Percentiles rank a stretch among this genome's conserved stretches.
Conservation (phyloP, 1,140 invertebrate species). For the Tetragnatha versicolor region DNA sequence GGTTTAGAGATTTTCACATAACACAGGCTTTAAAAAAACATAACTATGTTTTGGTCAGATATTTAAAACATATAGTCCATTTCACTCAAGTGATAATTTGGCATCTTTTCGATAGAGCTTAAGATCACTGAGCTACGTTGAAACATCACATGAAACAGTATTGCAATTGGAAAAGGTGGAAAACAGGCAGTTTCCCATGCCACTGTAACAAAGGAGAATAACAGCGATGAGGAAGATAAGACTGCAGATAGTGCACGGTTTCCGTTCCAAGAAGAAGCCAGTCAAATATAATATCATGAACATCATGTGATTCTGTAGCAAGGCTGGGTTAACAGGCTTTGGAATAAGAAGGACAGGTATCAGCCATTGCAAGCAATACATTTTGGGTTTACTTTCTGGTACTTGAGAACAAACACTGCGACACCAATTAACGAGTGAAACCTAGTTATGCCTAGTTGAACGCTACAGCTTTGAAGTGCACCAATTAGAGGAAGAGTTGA, state of each 20-base stretch:
- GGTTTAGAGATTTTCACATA: too few species aligned
- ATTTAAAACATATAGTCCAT: too few species aligned
- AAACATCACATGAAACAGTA: slow-evolving; percentile 71
- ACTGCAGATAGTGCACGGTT: slow-evolving; percentile 95
- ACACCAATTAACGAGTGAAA: too few species aligned
- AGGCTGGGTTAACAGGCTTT: slow-evolving; percentile 92
- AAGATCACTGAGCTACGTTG: slow-evolving; percentile 9
- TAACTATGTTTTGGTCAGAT: too few species aligned
- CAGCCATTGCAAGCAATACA: slow-evolving; percentile 99
- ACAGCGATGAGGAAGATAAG: slow-evolving; percentile 91
- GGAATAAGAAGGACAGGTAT: slow-evolving; percentile 96
- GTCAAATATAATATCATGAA: slow-evolving; percentile 93
- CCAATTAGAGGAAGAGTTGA: too few species aligned
- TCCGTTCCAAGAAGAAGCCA: slow-evolving; percentile 92
- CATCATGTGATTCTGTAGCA: slow-evolving; percentile 95
- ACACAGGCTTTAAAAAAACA: too few species aligned
- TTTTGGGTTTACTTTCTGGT: slow-evolving; percentile 62
- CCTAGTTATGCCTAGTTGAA: too few species aligned
- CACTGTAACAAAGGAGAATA: slow-evolving; percentile 94
- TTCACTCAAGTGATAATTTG: too few species aligned
- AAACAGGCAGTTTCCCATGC: slow-evolving; percentile 91
- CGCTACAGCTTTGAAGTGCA: too few species aligned
- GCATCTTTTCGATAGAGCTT: too few species aligned
- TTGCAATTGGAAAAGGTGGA: slow-evolving; percentile 85
- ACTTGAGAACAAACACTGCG: not conserved